Conservation (phyloP, 2,888 invertebrate genomes). For the Marronus borbonicus region DNA sequence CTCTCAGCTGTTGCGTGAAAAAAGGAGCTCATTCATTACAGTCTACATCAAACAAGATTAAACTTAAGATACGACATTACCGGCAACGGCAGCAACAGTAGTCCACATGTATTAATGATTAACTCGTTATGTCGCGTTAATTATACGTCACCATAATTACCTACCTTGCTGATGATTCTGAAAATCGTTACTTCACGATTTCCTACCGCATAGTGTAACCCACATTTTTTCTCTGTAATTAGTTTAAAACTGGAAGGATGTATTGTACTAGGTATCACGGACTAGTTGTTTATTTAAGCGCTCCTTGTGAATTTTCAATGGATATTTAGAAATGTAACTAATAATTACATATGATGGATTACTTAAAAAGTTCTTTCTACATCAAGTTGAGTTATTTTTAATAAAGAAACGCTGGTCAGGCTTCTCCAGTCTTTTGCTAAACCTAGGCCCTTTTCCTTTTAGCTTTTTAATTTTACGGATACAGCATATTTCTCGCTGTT, state of each 20-base stretch:
- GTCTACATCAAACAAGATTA: conserved; percentile 36
- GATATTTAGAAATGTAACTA: no score
- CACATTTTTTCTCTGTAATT: conserved; percentile 21
- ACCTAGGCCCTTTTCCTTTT: no score
- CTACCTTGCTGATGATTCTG: conserved; percentile 27
- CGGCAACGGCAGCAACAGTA: conserved; percentile 16
- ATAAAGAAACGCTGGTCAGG: no score
- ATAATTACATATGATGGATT: no score
- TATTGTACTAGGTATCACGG: no score
- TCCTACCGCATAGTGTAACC: conserved; percentile 8
- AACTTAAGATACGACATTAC: conserved; percentile 35
- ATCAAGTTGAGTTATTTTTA: no score
- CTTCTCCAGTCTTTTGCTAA: no score
- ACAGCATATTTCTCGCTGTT: no score
- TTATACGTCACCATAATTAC: conserved; percentile 35
- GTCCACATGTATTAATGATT: conserved; percentile 26
- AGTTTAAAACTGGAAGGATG: conserved; percentile 4
- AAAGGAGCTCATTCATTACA: conserved; percentile 32
- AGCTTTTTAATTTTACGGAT: no score
- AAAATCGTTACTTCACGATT: conserved; percentile 26
- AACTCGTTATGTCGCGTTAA: conserved; percentile 34
- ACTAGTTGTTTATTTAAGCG: no score
- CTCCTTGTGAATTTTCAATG: no score
- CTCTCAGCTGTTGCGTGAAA: conserved; percentile 16
- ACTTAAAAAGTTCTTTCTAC: no score